These are phyloP conservation scores for Drosophila paracracens DNA, from an alignment of 2,888 invertebrate genomes.

Conservation along the genomic window DNA sequence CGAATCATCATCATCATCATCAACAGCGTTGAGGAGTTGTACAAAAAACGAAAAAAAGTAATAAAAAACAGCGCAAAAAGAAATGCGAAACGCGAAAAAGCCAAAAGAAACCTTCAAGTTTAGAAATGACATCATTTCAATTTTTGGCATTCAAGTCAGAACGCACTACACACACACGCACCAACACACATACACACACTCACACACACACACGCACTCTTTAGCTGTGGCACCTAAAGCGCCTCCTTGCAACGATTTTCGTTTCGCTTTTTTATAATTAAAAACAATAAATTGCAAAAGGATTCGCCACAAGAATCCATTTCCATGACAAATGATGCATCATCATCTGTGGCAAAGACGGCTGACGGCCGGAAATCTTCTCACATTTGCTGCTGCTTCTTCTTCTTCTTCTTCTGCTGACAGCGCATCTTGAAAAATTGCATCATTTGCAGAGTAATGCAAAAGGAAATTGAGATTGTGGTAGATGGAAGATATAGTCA, in stretches of 20 bases:
- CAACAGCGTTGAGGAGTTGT: slow-evolving; percentile 30
- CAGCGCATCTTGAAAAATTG: neutral
- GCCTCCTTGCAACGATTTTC: neutral
- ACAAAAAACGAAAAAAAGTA: slow-evolving; percentile 13
- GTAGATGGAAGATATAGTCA: neutral
- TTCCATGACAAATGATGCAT: slow-evolving; percentile 55
- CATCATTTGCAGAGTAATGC: neutral
- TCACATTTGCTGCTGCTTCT: neutral
- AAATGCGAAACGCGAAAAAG: slow-evolving; percentile 39
- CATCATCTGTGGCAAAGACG: slow-evolving; percentile 31
- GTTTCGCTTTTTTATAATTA: slow-evolving; percentile 36
- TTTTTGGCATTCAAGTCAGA: slow-evolving; percentile 8
- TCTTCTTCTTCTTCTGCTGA: slow-evolving; percentile 6
- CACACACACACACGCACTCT: neutral
- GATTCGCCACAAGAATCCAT: slow-evolving; percentile 62
- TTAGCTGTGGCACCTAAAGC: slow-evolving; percentile 9
- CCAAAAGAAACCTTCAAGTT: slow-evolving; percentile 56
- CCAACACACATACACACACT: neutral
- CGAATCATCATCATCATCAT: slow-evolving; percentile 51
- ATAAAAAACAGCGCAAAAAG: slow-evolving; percentile 7
- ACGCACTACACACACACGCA: slow-evolving; percentile 18
- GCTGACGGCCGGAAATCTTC: slow-evolving; percentile 45
- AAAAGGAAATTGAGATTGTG: neutral
- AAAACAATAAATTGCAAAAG: slow-evolving; percentile 57
- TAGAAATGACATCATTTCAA: slow-evolving; percentile 72